Conservation (phyloP, 1,140 invertebrate species). For the Lineus longissimus region DNA sequence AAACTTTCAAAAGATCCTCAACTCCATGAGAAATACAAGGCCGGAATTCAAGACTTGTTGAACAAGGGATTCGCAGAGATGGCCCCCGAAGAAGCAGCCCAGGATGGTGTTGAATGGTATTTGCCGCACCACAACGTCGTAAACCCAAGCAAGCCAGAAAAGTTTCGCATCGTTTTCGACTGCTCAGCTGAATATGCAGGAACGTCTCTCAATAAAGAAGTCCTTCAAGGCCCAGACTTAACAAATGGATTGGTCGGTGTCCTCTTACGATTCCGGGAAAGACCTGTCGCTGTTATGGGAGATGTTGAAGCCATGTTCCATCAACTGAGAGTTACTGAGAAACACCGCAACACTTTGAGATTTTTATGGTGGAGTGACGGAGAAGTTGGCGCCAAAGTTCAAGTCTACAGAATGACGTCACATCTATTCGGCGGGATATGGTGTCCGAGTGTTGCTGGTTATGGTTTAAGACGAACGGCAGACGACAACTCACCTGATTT, state of each 20-base stretch:
- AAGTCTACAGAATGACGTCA: no score
- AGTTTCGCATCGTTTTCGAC: constrained; percentile 25
- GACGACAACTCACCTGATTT: no score
- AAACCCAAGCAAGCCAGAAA: constrained; percentile 18
- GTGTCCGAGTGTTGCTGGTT: no score
- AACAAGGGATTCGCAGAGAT: constrained; percentile 17
- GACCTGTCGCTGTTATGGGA: constrained; percentile 25
- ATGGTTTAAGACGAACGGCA: no score
- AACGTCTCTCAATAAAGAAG: constrained; percentile 14
- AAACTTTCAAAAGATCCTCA: constrained; percentile 11
- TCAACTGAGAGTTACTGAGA: constrained; percentile 16
- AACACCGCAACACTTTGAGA: no score
- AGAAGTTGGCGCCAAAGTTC: no score
- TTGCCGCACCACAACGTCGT: constrained; percentile 23
- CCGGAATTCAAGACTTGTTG: constrained; percentile 11
- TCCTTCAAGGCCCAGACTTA: constrained; percentile 24
- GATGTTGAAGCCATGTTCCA: constrained; percentile 40
- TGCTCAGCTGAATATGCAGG: constrained; percentile 17
- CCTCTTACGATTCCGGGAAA: constrained; percentile 32
- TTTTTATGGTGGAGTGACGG: no score
- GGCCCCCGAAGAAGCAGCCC: neutral
- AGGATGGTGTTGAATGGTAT: constrained; percentile 18
- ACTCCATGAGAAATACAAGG: constrained; percentile 13
- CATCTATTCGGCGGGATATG: no score
- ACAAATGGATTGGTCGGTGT: constrained; percentile 24